Evolutionary conservation across 2,113 vertebrate genomes (phyloP), one percentile per base, ranked within the genome.

Genomic region (Caranx ignobilis): DNA sequence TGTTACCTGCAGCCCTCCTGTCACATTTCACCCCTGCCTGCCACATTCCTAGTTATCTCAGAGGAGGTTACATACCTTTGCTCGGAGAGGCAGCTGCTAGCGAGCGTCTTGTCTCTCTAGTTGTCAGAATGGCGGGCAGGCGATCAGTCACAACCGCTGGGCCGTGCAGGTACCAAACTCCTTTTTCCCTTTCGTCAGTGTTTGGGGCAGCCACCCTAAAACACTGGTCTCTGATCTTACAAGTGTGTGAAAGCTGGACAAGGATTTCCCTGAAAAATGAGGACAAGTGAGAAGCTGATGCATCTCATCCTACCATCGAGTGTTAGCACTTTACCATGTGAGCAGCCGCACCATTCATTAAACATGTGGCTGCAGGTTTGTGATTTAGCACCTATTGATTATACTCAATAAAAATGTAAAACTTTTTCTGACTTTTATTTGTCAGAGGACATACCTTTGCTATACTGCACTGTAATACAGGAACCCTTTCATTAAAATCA

Each of bases 11-110:
- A 94, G 91, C 86, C 86, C 86, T 88, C 84, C 80, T 93, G 95
- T 94, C 94, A 95, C 91, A 94, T 95, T 95, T 94, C 92, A 93
- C 93, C 84, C 90, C 86, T 89, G 79, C 82, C 72, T 76, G 94
- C 91, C 83, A 95, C 94, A 95, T 95, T 95, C 94, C 92, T 87
- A 10, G 71, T 92, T 81, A 79, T 92, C 90, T 93, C 90, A 87
- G 79, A 79, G 77, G 88, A 76, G 83, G 83, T 86, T 84, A 60
- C 86, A 92, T 93, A 91, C 90, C 90, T 92, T 79, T 65, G 80
- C 67, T 73, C 86, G 1, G 45, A 84, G 76, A 81, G 65, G 84
- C 78, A 65, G 89, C 79, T 37, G 41, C 67, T 15, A 83, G 76
- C 74, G 11, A 64, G 63, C 13, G 1, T 48, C 56, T 52, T 65